Base-by-base conservation (phyloP, 2,113 vertebrate species). In the Aplodontia rufa region DNA sequence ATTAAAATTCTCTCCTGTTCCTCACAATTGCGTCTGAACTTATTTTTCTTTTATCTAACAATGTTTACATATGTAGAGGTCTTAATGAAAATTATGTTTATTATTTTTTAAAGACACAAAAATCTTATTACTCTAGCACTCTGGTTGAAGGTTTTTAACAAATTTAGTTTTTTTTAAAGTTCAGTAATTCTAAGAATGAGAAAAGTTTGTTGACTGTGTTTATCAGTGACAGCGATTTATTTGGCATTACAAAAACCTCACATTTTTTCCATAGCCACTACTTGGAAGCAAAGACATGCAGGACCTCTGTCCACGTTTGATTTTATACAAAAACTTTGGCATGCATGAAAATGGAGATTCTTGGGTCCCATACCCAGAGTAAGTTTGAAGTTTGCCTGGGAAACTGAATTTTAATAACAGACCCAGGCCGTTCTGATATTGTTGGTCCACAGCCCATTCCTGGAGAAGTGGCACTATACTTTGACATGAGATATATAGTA, bases 161-260 rank as follows among this genome's bases (percentile, higher is more conserved):
- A 75, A 82, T 4, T 84, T 89, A 37, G 19, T 58, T 58, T 91
- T 71, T 80, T 3, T 26, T 32, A 84, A 69, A 45, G 16, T 72
- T 95, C 37, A 68, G 49, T 92, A 90, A 68, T 81, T 51, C 47
- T 75, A 88, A 81, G 47, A 68, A 93, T 89, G 47, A 26, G 37
- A 35, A 79, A 72, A 84, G 37, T 79, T 12, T n/a, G 55, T 84
- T 87, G n/a, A n/a, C 45, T 79, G 14, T 7, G 0, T 93, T 96
- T 86, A 78, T 53, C 60, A 49, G 53, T n/a, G 19, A 80, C 24
- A 84, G 28, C 88, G 79, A 92, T 62, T 83, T 78, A 90, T 55
- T 64, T 93, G 55, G 40, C 20, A n/a, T 80, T 71, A 80, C 37
- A 91, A 88, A 95, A 89, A 55, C 26, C 26, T 93, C 75, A 75